Conservation (phyloP, 2,797 vertebrate species). For the Emydoidea blandingii region DNA sequence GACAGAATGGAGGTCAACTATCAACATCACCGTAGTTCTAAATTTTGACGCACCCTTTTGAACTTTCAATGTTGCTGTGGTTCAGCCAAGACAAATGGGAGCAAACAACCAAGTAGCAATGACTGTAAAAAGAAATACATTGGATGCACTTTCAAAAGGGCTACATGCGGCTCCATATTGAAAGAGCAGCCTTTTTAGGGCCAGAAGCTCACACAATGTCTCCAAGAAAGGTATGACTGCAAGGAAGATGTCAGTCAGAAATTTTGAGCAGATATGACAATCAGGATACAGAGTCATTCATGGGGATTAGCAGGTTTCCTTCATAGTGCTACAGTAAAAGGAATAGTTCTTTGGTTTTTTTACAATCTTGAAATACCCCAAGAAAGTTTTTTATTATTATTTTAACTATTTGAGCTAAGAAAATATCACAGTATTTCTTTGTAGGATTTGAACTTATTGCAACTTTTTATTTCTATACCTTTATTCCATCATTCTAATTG, state of each 20-base stretch:
- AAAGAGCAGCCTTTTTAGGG: slow-evolving; percentile 19
- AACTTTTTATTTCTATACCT: slow-evolving; percentile 20
- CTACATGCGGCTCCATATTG: not conserved
- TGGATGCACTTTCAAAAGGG: slow-evolving; percentile 37
- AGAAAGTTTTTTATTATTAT: not conserved
- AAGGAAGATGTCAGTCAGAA: slow-evolving; percentile 14
- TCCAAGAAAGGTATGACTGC: slow-evolving; percentile 1
- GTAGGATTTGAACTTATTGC: not conserved
- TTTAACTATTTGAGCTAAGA: slow-evolving; percentile 31
- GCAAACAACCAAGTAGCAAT: slow-evolving; percentile 46
- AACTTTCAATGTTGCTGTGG: slow-evolving; percentile 42
- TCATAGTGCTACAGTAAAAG: slow-evolving; percentile 40
- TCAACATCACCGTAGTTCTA: not conserved
- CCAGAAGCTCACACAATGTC: not conserved
- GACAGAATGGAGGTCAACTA: not conserved
- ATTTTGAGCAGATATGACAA: slow-evolving; percentile 8
- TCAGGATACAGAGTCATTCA: slow-evolving; percentile 9
- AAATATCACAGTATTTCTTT: slow-evolving; percentile 22
- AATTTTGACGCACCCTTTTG: slow-evolving; percentile 43
- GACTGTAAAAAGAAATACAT: slow-evolving; percentile 29
- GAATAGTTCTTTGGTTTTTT: slow-evolving; percentile 49
- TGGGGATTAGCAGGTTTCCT: slow-evolving; percentile 45
- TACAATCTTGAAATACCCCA: slow-evolving; percentile 20
- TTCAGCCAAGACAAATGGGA: slow-evolving; percentile 35
- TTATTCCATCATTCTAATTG: slow-evolving; percentile 18